These are phyloP conservation scores for Aromia moschata DNA, from an alignment of 2,888 invertebrate genomes.

Conservation along the genomic window DNA sequence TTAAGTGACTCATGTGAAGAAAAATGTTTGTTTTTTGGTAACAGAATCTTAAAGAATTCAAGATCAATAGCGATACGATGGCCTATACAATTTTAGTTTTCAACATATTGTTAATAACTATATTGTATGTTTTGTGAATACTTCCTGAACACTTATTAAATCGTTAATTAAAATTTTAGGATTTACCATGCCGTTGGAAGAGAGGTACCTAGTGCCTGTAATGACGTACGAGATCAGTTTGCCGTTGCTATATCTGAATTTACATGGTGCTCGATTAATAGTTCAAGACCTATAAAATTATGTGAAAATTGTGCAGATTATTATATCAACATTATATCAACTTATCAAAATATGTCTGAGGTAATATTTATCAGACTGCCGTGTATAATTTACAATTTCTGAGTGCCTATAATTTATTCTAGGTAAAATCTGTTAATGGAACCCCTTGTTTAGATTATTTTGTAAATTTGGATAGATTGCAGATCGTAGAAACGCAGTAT, in stretches of 20 bases:
- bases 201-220: slow-evolving; percentile 33
- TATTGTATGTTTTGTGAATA: no score
- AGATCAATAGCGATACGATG: no score
- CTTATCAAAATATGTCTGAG: slow-evolving; percentile 65
- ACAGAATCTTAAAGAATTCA: no score
- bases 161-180: slow-evolving; percentile 1
- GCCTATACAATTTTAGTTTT: no score
- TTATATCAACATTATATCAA: slow-evolving; percentile 65
- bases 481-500: slow-evolving; percentile 69
- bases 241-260: slow-evolving; percentile 68
- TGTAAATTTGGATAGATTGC: slow-evolving; percentile 70
- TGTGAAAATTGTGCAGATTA: slow-evolving; percentile 69
- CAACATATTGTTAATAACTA: no score
- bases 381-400: neutral
- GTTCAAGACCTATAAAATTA: slow-evolving; percentile 70
- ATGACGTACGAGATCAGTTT: slow-evolving; percentile 58
- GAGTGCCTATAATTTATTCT: slow-evolving; percentile 17
- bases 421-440: slow-evolving; percentile 58
- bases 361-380: slow-evolving; percentile 43
- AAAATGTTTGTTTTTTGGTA: no score
- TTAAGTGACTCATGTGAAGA: no score
- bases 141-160: no score
- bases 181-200: slow-evolving; percentile 5
- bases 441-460: slow-evolving; percentile 68
- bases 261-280: slow-evolving; percentile 68